Evolutionary conservation across 1,140 invertebrate genomes (phyloP).

Genomic region (Apocrypta bakeri): DNA sequence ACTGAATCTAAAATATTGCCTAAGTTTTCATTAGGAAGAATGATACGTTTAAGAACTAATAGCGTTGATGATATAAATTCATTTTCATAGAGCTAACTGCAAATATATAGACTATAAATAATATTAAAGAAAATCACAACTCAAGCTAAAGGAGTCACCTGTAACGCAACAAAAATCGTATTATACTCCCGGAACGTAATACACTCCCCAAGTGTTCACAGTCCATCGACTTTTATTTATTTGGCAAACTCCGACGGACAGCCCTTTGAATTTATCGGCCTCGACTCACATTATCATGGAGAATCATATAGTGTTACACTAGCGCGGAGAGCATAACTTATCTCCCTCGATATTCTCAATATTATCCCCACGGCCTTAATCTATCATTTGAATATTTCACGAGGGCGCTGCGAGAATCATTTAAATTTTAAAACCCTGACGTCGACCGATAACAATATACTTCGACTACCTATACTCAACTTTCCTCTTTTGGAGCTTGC

Average conservation of each 20-base stretch:
- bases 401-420: constrained; percentile 18
- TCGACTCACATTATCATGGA: neutral
- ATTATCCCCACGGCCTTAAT: constrained; percentile 27
- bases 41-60: too few relatives aligned
- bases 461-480: neutral
- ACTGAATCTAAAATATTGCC: too few relatives aligned
- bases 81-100: too few relatives aligned
- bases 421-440: constrained; percentile 38
- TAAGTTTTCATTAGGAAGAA: too few relatives aligned
- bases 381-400: constrained; percentile 44
- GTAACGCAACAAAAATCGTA: too few relatives aligned
- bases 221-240: constrained; percentile 16
- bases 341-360: constrained; percentile 34
- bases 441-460: neutral
- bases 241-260: neutral
- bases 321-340: constrained; percentile 17
- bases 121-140: too few relatives aligned
- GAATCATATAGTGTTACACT: constrained; percentile 35
- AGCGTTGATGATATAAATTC: too few relatives aligned
- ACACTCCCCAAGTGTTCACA: neutral
- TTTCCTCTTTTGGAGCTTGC: neutral
- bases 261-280: constrained; percentile 8
- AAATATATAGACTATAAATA: too few relatives aligned
- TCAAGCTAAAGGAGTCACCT: too few relatives aligned
- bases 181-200: too few relatives aligned